Percentiles rank a stretch among this genome's conserved stretches.
phyloP scores from a whole-genome alignment of 2,113 vertebrate genomes.

The Phylloscopus trochiloides region DNA sequence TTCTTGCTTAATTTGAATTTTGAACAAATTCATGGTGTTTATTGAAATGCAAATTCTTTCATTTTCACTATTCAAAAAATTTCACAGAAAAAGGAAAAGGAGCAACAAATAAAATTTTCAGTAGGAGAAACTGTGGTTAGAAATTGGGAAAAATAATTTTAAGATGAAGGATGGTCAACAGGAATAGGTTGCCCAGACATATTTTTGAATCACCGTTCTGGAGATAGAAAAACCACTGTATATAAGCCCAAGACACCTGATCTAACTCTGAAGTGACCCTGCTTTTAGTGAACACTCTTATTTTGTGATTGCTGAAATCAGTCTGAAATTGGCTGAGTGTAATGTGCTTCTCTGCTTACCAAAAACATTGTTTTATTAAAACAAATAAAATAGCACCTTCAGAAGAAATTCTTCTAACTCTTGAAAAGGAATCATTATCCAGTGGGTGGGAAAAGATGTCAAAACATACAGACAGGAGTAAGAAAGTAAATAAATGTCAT shows the following conservation, averaged over 20 bases:
- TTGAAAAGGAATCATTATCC: neutral
- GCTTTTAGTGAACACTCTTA: neutral
- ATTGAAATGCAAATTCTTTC: neutral
- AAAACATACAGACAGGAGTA: neutral
- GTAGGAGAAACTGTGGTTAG: neutral
- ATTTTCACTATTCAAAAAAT: neutral
- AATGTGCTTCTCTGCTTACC: neutral
- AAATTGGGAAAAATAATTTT: neutral
- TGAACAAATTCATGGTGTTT: neutral
- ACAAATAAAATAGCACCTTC: neutral
- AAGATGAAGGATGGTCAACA: neutral
- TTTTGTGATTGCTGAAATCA: neutral
- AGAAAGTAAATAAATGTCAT: neutral
- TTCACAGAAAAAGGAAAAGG: neutral
- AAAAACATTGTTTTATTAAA: neutral
- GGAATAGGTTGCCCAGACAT: neutral
- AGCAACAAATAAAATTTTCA: neutral
- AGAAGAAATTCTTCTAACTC: neutral
- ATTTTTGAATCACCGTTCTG: neutral
- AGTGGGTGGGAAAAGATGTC: neutral
- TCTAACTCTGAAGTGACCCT: neutral
- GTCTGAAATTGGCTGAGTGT: neutral
- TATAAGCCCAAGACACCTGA: neutral
- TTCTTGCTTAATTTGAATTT: neutral
- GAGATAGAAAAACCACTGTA: neutral